A percentile compares a stretch with the other conserved stretches of the same genome.
phyloP scores from a whole-genome alignment of 2,113 vertebrate genomes.

The Pseudopipra pipra region DNA sequence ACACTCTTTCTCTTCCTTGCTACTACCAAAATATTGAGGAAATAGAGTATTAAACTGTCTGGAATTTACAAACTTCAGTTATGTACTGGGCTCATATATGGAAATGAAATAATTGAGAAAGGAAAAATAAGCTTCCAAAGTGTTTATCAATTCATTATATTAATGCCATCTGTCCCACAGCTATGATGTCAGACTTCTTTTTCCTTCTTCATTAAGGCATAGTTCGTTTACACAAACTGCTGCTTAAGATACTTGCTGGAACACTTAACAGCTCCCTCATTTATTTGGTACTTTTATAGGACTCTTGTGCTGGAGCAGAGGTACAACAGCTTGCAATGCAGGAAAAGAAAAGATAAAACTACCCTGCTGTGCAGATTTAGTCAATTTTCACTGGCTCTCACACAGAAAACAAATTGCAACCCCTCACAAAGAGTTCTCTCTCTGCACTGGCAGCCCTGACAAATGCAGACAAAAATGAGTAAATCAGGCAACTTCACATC shows the following conservation, averaged over 20 bases:
- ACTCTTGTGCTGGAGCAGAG: constrained; percentile 72
- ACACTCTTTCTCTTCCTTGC: neutral
- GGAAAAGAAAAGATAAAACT: constrained; percentile 73
- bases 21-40: constrained; percentile 44
- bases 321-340: constrained; percentile 74
- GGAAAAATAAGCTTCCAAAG: constrained; percentile 47
- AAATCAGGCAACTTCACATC: constrained; percentile 79
- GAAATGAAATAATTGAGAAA: constrained; percentile 37
- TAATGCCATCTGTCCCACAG: constrained; percentile 65
- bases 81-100: neutral
- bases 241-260: constrained; percentile 71
- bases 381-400: constrained; percentile 75
- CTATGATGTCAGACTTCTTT: constrained; percentile 27
- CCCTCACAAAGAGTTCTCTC: constrained; percentile 73
- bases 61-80: constrained; percentile 4
- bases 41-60: neutral
- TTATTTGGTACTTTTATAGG: constrained; percentile 75
- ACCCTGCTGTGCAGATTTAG: constrained; percentile 75
- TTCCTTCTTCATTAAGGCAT: constrained; percentile 52
- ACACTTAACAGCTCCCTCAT: constrained; percentile 69
- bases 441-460: constrained; percentile 74
- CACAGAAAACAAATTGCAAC: constrained; percentile 79
- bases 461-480: constrained; percentile 76
- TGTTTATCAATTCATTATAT: constrained; percentile 58
- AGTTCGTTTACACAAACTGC: constrained; percentile 61